Percentiles rank a stretch among this genome's conserved stretches.
Evolutionary conservation across 2,113 vertebrate species (phyloP).

Genomic region (Girardinichthys multiradiatus): DNA sequence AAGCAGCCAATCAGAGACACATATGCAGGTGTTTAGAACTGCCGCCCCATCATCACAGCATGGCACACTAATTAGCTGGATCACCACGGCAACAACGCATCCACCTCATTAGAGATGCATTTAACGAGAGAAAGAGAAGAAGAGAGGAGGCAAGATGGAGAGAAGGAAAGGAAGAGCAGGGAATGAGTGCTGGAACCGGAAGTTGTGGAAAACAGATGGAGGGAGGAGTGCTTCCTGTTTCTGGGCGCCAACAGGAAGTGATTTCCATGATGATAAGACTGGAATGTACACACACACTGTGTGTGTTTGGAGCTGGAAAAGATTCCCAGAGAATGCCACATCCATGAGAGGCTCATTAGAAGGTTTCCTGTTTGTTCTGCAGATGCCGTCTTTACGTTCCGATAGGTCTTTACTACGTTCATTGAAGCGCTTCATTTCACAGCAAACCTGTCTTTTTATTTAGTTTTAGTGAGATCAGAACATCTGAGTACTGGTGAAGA

Average conservation of each 20-base stretch:
- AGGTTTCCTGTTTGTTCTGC: background rate
- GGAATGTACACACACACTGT: constrained; percentile 13
- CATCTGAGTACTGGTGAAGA: no score
- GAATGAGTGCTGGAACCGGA: constrained; percentile 11
- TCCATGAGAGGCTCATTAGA: background rate
- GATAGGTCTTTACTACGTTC: no score
- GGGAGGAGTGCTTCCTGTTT: constrained; percentile 52
- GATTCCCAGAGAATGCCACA: background rate
- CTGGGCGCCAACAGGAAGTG: constrained; percentile 36
- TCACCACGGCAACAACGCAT: constrained; percentile 34
- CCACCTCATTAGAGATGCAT: constrained; percentile 16
- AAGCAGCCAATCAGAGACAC: constrained; percentile 12
- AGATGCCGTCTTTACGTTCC: no score
- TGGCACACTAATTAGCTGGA: constrained; percentile 34
- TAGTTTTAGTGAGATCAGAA: no score
- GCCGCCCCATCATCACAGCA: constrained; percentile 19
- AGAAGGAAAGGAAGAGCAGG: background rate
- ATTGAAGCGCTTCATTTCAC: no score
- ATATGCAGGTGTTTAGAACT: constrained; percentile 35
- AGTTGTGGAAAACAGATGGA: constrained; percentile 14
- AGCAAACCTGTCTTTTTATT: no score
- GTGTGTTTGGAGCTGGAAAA: background rate
- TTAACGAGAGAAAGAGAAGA: background rate
- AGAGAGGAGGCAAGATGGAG: background rate
- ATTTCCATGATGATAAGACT: constrained; percentile 46